Evolutionary conservation across 2,888 invertebrate species (phyloP).

Genomic region (Acanthosepion esculentum): DNA sequence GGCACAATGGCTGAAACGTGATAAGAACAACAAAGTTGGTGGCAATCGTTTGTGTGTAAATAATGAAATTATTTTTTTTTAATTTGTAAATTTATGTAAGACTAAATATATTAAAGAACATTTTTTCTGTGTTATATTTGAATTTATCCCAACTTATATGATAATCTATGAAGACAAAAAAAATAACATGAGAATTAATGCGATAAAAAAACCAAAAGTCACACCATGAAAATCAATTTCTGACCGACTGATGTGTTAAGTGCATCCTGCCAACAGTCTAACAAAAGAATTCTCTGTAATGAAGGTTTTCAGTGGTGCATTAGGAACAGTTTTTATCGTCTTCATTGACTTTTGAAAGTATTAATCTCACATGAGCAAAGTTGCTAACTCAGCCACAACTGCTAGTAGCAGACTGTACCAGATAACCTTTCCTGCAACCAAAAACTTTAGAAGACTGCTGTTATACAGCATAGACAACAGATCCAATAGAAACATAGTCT

Average conservation of each 20-base stretch:
- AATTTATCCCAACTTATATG: neutral
- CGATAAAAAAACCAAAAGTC: neutral
- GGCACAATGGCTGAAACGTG: too few relatives aligned
- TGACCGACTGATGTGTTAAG: neutral
- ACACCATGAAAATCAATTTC: slow-evolving; percentile 34
- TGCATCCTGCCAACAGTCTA: neutral
- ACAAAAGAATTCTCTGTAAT: neutral
- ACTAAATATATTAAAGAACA: too few relatives aligned
- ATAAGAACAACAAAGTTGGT: too few relatives aligned
- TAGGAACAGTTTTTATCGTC: neutral
- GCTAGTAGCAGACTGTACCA: neutral
- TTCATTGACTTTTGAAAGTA: neutral
- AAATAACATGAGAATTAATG: neutral
- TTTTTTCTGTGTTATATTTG: too few relatives aligned
- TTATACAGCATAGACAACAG: neutral
- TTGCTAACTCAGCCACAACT: neutral
- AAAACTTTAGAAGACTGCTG: neutral
- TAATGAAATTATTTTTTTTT: too few relatives aligned
- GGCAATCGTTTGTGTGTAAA: too few relatives aligned
- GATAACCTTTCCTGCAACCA: neutral
- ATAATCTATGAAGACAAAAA: neutral
- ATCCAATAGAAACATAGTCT: neutral
- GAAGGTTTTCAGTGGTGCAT: neutral
- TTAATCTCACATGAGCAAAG: neutral
- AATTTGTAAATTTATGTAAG: too few relatives aligned